A percentile compares a stretch with the other conserved stretches of the same genome.
These are phyloP conservation scores for Hyphantria cunea DNA, from an alignment of 1,140 invertebrate genomes.

Conservation along the genomic window DNA sequence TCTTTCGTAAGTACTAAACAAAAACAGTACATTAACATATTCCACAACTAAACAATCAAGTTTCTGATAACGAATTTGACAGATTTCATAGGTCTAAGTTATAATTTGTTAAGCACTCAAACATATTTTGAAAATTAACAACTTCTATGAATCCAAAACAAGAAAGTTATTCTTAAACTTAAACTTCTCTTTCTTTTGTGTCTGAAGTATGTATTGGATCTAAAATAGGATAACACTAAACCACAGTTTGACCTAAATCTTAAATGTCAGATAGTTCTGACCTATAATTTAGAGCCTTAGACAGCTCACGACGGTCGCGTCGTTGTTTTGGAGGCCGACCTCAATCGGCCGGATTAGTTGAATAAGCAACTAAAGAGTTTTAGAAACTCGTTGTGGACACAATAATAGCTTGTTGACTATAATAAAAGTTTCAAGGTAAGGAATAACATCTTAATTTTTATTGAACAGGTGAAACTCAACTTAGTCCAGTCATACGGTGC, in stretches of 20 bases:
- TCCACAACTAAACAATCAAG: background rate
- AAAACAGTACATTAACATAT: too few relatives aligned
- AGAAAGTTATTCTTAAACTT: conserved; percentile 32
- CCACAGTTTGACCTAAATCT: conserved; percentile 32
- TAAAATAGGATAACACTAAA: conserved; percentile 32
- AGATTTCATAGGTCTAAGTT: background rate
- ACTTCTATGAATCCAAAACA: conserved; percentile 5
- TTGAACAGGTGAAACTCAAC: conserved; percentile 85
- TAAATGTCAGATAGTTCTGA: conserved; percentile 33
- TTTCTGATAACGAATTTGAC: background rate
- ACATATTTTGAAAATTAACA: conserved; percentile 3
- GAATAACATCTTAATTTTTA: conserved; percentile 6
- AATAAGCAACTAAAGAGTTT: conserved; percentile 3
- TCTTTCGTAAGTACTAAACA: too few relatives aligned
- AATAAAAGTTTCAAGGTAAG: too few relatives aligned
- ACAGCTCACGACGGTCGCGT: conserved; percentile 1
- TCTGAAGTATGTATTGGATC: conserved; percentile 14
- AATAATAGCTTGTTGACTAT: too few relatives aligned
- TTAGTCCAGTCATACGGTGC: conserved; percentile 94
- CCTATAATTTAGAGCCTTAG: conserved; percentile 22
- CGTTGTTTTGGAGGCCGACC: conserved; percentile 19
- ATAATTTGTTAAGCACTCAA: conserved; percentile 8
- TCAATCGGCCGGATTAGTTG: conserved; percentile 5
- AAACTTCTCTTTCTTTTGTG: conserved; percentile 15
- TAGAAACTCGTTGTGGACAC: background rate